These are phyloP conservation scores for Drosophila baimaii DNA, from an alignment of 1,140 invertebrate species.

Conservation along the genomic window DNA sequence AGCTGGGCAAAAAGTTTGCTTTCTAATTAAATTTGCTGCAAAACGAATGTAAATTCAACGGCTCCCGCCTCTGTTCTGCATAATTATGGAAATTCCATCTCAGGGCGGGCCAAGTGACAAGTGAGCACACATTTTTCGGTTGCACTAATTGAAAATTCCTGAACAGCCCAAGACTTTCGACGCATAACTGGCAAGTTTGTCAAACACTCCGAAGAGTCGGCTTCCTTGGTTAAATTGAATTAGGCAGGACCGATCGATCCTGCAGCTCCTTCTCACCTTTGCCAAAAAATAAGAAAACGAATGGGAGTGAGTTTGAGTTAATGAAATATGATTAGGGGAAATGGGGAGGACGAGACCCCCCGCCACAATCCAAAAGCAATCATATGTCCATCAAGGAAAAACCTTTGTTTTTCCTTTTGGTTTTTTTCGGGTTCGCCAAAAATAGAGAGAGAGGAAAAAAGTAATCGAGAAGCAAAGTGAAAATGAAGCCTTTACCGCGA, in stretches of 20 bases:
- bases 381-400: conserved; percentile 60
- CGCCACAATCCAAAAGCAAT: conserved; percentile 47
- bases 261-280: background rate
- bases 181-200: conserved; percentile 39
- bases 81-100: conserved; percentile 71
- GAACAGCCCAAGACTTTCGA: conserved; percentile 35
- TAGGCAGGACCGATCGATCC: conserved; percentile 38
- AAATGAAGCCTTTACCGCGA: conserved; percentile 41
- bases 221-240: conserved; percentile 16
- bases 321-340: conserved; percentile 63
- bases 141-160: conserved; percentile 78
- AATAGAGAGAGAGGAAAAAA: conserved; percentile 13
- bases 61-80: conserved; percentile 59
- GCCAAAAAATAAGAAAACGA: conserved; percentile 7
- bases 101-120: background rate
- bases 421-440: conserved; percentile 24
- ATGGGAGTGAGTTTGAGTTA: conserved; percentile 37
- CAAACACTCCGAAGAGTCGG: conserved; percentile 5
- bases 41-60: conserved; percentile 63
- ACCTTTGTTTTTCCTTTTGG: conserved; percentile 15
- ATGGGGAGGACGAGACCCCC: background rate
- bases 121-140: conserved; percentile 58
- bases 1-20: conserved; percentile 29
- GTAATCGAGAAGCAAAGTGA: conserved; percentile 40
- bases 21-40: conserved; percentile 64